A percentile compares a stretch with the other conserved stretches of the same genome.
Evolutionary conservation across 92 coral and sea anemone species (phyloP).

Genomic region (Palythoa grandiflora): DNA sequence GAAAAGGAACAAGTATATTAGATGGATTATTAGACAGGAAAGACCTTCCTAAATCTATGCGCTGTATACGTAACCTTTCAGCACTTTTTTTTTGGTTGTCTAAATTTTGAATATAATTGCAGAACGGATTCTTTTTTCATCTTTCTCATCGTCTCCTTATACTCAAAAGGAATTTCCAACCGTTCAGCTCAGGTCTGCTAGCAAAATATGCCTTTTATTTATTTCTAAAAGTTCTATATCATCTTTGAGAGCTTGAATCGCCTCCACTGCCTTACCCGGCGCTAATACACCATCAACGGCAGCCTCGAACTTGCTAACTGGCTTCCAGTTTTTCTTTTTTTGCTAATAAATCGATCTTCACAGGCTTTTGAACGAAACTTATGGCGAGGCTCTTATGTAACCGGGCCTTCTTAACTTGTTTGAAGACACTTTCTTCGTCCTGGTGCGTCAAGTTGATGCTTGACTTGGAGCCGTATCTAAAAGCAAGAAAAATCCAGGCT

Average conservation of each 20-base stretch:
- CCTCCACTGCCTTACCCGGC: conserved; percentile 19
- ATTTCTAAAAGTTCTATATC: not conserved
- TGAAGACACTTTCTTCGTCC: not conserved
- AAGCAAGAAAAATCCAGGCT: not conserved
- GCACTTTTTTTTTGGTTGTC: conserved; percentile 17
- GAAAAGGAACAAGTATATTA: not conserved
- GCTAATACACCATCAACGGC: not conserved
- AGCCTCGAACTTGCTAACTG: not conserved
- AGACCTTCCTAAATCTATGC: not conserved
- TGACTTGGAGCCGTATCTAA: not conserved
- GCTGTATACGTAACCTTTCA: not conserved
- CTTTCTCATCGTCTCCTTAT: conserved; percentile 47
- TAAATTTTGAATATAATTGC: not conserved
- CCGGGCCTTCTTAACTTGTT: not conserved
- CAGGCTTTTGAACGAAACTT: conserved; percentile 49
- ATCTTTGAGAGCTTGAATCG: conserved; percentile 33
- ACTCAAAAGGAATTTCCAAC: conserved; percentile 58
- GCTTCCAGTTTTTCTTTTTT: conserved; percentile 3
- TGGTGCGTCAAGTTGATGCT: not conserved
- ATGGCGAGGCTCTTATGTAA: conserved; percentile 17
- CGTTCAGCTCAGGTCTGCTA: not conserved
- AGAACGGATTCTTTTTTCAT: conserved; percentile 44
- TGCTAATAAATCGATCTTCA: conserved; percentile 34
- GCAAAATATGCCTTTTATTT: not conserved
- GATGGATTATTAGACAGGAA: too few species aligned